Conservation (phyloP, 2,113 vertebrate species). For the Sapayoa aenigma region DNA sequence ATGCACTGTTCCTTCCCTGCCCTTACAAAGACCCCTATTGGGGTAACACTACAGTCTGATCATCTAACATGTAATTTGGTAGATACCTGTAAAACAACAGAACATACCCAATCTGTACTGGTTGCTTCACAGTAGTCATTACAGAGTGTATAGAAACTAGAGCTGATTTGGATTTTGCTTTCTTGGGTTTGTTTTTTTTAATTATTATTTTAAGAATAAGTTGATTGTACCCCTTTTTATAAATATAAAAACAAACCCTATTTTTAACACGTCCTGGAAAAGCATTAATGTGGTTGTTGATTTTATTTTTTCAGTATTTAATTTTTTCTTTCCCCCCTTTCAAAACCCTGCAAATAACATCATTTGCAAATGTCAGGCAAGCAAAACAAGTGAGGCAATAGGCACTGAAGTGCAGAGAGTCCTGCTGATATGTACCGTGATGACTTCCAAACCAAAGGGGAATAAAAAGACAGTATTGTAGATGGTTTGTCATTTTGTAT, state of each 20-base stretch:
- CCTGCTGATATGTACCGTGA: conserved; percentile 66
- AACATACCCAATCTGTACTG: conserved; percentile 71
- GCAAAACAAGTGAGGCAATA: conserved; percentile 73
- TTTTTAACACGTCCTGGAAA: conserved; percentile 76
- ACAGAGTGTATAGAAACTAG: conserved; percentile 73
- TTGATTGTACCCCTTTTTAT: conserved; percentile 75
- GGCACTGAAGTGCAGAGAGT: conserved; percentile 70
- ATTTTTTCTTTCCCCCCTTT: conserved; percentile 54
- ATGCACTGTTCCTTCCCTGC: conserved; percentile 63
- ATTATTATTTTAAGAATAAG: conserved; percentile 71
- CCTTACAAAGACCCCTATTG: conserved; percentile 63
- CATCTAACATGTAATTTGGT: conserved; percentile 78
- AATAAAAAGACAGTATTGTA: conserved; percentile 70
- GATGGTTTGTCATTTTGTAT: conserved; percentile 76
- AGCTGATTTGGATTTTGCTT: conserved; percentile 28
- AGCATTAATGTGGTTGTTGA: conserved; percentile 65
- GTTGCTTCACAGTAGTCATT: conserved; percentile 72
- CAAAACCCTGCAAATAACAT: conserved; percentile 68
- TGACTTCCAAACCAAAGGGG: conserved; percentile 79
- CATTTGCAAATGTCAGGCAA: conserved; percentile 71
- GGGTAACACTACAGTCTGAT: conserved; percentile 73
- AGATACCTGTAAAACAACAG: conserved; percentile 73
- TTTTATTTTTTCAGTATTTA: conserved; percentile 69
- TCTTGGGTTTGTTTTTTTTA: conserved; percentile 33
- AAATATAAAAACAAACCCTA: conserved; percentile 70